A percentile compares a stretch with the other conserved stretches of the same genome.
Evolutionary conservation across 2,113 vertebrate genomes (phyloP).

Genomic region (Callionymus lyra): DNA sequence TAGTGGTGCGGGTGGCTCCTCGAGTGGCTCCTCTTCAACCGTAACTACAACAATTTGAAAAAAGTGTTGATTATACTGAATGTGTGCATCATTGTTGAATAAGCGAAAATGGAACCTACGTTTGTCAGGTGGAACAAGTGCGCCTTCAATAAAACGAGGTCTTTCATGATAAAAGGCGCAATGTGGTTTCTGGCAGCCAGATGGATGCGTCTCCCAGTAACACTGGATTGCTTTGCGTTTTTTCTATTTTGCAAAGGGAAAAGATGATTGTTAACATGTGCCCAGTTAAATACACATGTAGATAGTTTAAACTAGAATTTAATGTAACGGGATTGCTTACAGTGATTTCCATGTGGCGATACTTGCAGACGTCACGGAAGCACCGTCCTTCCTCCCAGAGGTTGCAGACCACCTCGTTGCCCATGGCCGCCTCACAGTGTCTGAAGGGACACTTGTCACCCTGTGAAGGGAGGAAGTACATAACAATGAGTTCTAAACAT

Average conservation of each 20-base stretch:
- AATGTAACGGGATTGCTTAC: constrained; percentile 60
- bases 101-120: constrained; percentile 52
- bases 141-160: constrained; percentile 76
- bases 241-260: constrained; percentile 66
- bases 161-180: constrained; percentile 89
- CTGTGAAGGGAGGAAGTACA: constrained; percentile 43
- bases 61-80: no score
- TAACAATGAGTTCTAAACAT: no score
- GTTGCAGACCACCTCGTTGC: constrained; percentile 82
- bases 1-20: constrained; percentile 44
- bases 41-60: constrained; percentile 11
- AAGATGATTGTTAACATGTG: no score
- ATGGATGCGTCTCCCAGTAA: constrained; percentile 91
- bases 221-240: constrained; percentile 87
- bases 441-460: constrained; percentile 88
- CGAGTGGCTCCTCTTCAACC: constrained; percentile 57
- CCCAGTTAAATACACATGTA: no score
- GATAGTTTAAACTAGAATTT: not conserved
- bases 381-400: constrained; percentile 90
- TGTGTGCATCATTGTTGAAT: no score
- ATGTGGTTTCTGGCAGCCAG: constrained; percentile 88
- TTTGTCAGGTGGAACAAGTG: constrained; percentile 79
- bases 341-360: constrained; percentile 93
- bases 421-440: constrained; percentile 89
- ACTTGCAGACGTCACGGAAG: constrained; percentile 84